Percentiles rank a stretch among this genome's conserved stretches.
Evolutionary conservation across 2,888 invertebrate species (phyloP).

Genomic region (Periphyllus acericola): DNA sequence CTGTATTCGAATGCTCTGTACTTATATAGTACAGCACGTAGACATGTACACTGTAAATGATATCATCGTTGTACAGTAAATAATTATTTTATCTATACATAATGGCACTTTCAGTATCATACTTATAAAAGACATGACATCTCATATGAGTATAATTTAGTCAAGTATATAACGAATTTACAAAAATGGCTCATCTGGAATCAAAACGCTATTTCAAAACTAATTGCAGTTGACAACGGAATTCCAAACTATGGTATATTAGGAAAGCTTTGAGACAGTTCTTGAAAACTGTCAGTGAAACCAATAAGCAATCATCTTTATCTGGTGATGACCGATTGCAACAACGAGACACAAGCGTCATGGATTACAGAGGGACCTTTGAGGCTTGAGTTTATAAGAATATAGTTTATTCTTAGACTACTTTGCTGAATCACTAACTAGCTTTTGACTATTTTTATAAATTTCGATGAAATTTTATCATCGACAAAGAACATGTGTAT

Average conservation of each 20-base stretch:
- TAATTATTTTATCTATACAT: too few species aligned
- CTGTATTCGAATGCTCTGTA: too few species aligned
- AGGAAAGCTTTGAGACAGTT: background rate
- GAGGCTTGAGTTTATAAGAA: background rate
- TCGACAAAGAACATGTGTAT: background rate
- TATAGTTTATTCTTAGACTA: background rate
- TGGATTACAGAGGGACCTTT: constrained; percentile 1
- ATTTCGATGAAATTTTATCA: background rate
- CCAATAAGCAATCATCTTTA: background rate
- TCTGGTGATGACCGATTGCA: too few species aligned
- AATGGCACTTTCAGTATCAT: too few species aligned
- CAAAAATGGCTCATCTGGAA: too few species aligned
- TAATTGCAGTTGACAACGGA: background rate
- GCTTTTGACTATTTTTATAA: background rate
- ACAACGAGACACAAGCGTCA: background rate
- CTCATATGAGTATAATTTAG: too few species aligned
- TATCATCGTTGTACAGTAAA: too few species aligned
- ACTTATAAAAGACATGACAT: too few species aligned
- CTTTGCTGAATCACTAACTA: background rate
- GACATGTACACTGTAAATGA: too few species aligned
- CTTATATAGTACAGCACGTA: too few species aligned
- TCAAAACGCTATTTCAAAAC: background rate
- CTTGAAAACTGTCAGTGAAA: background rate
- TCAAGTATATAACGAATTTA: too few species aligned
- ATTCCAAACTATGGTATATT: background rate